Evolutionary conservation across 2,888 invertebrate genomes (phyloP).

Genomic region (Platycheirus albimanus): DNA sequence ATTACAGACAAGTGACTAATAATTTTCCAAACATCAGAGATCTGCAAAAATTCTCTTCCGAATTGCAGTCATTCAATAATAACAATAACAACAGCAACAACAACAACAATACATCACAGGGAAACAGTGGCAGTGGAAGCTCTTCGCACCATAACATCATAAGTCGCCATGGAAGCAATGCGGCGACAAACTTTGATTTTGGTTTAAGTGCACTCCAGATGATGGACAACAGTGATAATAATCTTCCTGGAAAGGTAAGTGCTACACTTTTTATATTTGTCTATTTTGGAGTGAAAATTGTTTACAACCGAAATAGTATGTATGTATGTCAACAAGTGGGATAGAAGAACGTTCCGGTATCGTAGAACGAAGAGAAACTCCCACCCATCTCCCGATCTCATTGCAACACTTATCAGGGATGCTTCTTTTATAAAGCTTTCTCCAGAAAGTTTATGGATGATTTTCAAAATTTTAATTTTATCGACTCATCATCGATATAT

Average conservation of each 20-base stretch:
- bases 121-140: slow-evolving; percentile 28
- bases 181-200: slow-evolving; percentile 68
- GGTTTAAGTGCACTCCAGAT: slow-evolving; percentile 70
- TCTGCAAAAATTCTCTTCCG: slow-evolving; percentile 74
- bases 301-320: too few relatives aligned
- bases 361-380: too few relatives aligned
- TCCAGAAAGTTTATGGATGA: too few relatives aligned
- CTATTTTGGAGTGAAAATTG: too few relatives aligned
- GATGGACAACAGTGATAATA: slow-evolving; percentile 64
- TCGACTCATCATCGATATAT: too few relatives aligned
- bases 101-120: slow-evolving; percentile 68
- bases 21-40: slow-evolving; percentile 75
- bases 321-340: too few relatives aligned
- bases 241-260: slow-evolving; percentile 75
- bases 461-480: too few relatives aligned
- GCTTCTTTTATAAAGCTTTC: too few relatives aligned
- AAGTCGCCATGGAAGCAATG: slow-evolving; percentile 45
- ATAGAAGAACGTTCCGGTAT: too few relatives aligned
- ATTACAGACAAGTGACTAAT: slow-evolving; percentile 62
- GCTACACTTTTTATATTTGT: neutral
- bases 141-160: slow-evolving; percentile 50
- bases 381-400: too few relatives aligned
- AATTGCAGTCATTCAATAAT: slow-evolving; percentile 73
- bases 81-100: slow-evolving; percentile 63
- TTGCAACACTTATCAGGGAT: too few relatives aligned